Base-by-base conservation (phyloP, 2,797 vertebrate genomes). In the Agapornis canus region DNA sequence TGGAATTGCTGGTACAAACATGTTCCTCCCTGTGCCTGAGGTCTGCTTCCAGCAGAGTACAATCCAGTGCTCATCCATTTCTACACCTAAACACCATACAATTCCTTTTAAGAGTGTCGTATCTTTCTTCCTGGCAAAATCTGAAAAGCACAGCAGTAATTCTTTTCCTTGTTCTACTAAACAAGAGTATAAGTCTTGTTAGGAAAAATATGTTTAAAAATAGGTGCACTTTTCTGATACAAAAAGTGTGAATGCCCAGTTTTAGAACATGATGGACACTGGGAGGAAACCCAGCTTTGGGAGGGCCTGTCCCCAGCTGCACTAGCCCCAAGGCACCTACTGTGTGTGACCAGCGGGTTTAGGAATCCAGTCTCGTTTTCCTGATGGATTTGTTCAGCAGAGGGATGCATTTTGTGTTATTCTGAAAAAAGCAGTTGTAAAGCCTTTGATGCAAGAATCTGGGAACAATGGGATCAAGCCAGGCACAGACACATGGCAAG, bases 211-310 rank as follows among this genome's bases (percentile, higher is more conserved):
- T n/a, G 18, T 52, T 82, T 77, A 23, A 73, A 87, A 96, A 75
- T 35, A 81, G 29, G 27, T 42, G 42, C 5, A 18, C 3, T 78
- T 7, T 39, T 78, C 26, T 75, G 85, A 85, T 75, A 6, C 45
- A 16, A 12, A 5, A 61, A 64, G 26, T 4, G 5, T 31, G 32
- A 32, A 31, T 11, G 25, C 21, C 18, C 21, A 15, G 13, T 70
- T 85, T 87, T 81, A 91, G 69, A 11, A 18, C 32, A 61, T 17
- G 42, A 42, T 39, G n/a, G 68, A 80, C 37, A 27, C 27, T 1
- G 6, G 18, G 8, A 5, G 6, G 7, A 57, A 56, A 54, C 0
- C 6, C 3, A 4, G 42, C 1, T 0, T 14, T 45, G 35, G 80
- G 39, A 76, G 19, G 19, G 49, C 19, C 26, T 23, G 19, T 40